These are phyloP conservation scores for Cirrhinus mrigala DNA, from an alignment of 2,797 vertebrate genomes.

Conservation along the genomic window DNA sequence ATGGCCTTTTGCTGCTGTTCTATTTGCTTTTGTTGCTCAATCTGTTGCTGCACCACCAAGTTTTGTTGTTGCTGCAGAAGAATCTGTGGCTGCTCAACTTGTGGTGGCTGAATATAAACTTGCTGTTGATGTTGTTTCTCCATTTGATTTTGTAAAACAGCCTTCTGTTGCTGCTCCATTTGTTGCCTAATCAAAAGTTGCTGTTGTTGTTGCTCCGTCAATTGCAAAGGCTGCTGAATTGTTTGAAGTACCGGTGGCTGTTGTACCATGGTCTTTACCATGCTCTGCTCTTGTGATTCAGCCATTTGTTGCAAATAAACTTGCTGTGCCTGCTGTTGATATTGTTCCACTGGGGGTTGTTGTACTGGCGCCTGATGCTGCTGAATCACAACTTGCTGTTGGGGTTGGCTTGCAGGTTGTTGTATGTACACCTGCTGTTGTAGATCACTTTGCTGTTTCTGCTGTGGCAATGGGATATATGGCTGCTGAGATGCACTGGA, in stretches of 20 bases:
- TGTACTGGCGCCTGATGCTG: constrained; percentile 67
- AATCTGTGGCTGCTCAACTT: constrained; percentile 68
- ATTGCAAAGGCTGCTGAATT: constrained; percentile 72
- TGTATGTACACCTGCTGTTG: constrained; percentile 58
- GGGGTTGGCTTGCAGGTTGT: constrained; percentile 40
- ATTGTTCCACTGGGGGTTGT: constrained; percentile 61
- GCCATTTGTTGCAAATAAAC: constrained; percentile 64
- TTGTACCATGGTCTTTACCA: constrained; percentile 67
- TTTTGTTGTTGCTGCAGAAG: constrained; percentile 69
- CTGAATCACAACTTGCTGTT: constrained; percentile 49
- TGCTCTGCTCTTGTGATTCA: constrained; percentile 69
- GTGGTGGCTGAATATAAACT: constrained; percentile 64
- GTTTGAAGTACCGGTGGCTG: constrained; percentile 59
- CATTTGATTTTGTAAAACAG: constrained; percentile 57
- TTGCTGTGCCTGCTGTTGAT: constrained; percentile 65
- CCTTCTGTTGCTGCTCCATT: constrained; percentile 59
- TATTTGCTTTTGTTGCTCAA: constrained; percentile 64
- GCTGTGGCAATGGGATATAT: constrained; percentile 51
- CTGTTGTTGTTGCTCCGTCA: constrained; percentile 71
- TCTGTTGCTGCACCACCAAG: constrained; percentile 55
- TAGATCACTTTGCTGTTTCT: constrained; percentile 50
- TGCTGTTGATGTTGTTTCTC: constrained; percentile 69
- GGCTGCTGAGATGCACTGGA: constrained; percentile 52
- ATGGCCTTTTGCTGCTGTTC: constrained; percentile 62
- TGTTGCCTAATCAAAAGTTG: constrained; percentile 68